These are phyloP conservation scores for Caenorhabditis briggsae DNA, from an alignment of 1,140 invertebrate species.

Conservation along the genomic window DNA sequence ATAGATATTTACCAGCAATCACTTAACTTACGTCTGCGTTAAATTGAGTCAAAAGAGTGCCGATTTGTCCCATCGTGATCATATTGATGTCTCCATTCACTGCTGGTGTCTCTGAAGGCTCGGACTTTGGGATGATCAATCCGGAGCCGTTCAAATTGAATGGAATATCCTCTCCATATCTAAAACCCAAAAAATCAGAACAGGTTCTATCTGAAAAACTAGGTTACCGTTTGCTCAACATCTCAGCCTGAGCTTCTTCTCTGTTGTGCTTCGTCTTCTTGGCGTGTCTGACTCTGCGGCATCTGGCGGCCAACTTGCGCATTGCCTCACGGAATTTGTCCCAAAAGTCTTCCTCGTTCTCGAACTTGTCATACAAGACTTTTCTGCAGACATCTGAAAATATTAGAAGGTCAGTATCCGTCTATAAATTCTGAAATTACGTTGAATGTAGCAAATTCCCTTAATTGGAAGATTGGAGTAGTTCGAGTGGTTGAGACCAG, in stretches of 20 bases:
- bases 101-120: neutral
- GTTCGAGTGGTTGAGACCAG: constrained; percentile 68
- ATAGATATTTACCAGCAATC: neutral
- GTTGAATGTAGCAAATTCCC: constrained; percentile 69
- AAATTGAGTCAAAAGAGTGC: neutral
- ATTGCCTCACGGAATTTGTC: constrained; percentile 66
- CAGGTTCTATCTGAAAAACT: no score
- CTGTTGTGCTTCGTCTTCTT: constrained; percentile 63
- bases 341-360: constrained; percentile 66
- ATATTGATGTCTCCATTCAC: neutral
- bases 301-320: constrained; percentile 60
- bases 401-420: neutral
- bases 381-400: constrained; percentile 65
- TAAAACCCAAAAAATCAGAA: neutral
- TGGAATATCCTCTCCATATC: constrained; percentile 45
- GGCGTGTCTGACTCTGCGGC: constrained; percentile 65
- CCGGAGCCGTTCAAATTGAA: constrained; percentile 36
- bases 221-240: constrained; percentile 29
- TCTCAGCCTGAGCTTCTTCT: constrained; percentile 45
- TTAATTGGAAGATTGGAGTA: constrained; percentile 67
- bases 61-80: neutral
- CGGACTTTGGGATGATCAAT: neutral
- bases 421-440: neutral
- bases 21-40: neutral
- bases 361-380: constrained; percentile 61